phyloP scores from a whole-genome alignment of 2,797 vertebrate species.

The Phoebastria nigripes region DNA sequence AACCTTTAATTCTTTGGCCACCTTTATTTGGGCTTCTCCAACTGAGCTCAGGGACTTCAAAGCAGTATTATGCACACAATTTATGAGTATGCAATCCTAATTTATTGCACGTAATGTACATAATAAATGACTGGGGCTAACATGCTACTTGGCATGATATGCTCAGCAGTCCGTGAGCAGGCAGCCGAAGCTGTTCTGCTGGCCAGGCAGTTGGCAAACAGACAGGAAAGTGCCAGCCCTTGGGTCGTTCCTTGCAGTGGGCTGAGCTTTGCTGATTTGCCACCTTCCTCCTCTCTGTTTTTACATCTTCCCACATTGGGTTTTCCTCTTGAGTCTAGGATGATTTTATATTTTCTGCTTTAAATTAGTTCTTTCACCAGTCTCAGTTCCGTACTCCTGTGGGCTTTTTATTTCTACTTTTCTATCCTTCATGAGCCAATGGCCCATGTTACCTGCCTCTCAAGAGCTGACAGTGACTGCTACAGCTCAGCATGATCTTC shows the following conservation, averaged over 20 bases:
- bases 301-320: neutral
- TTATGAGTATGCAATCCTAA: neutral
- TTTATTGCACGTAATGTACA: neutral
- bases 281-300: neutral
- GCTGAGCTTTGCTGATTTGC: neutral
- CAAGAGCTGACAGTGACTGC: neutral
- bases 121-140: neutral
- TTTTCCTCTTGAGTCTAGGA: neutral
- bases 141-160: neutral
- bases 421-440: neutral
- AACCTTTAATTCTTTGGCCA: neutral
- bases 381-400: neutral
- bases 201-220: neutral
- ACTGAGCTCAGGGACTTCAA: neutral
- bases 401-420: neutral
- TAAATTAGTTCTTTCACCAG: neutral
- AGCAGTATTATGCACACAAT: neutral
- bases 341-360: neutral
- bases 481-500: neutral
- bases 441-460: neutral
- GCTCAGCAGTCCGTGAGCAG: neutral
- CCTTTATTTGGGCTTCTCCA: neutral
- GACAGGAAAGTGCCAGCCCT: neutral
- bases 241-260: rapidly evolving
- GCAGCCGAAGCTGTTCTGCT: neutral